phyloP scores from a whole-genome alignment of 2,888 invertebrate genomes.

The Cryptosula pallasiana region DNA sequence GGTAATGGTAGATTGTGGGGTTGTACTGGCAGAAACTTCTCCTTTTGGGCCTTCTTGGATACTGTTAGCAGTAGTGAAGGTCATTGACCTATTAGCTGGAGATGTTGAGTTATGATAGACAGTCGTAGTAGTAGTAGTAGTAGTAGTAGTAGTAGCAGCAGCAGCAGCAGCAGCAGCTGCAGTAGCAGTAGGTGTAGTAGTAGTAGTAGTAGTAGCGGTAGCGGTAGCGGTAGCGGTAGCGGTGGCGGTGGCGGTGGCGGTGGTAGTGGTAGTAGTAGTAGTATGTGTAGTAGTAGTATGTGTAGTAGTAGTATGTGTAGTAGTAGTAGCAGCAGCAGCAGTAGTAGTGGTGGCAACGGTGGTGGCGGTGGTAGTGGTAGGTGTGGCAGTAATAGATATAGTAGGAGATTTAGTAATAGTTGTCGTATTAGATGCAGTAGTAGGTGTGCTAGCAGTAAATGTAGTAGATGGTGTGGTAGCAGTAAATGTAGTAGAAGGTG shows the following conservation, averaged over 20 bases:
- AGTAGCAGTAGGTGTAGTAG: neutral
- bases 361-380: neutral
- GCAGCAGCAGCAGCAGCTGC: neutral
- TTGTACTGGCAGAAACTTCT: no score
- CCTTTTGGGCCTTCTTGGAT: no score
- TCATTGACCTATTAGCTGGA: no score
- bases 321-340: neutral
- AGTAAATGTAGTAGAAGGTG: slow-evolving; percentile 24
- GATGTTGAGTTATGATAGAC: no score
- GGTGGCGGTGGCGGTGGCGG: neutral
- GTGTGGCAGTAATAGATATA: neutral
- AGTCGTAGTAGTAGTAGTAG: neutral
- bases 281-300: slow-evolving; percentile 3
- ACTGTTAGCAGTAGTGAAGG: no score
- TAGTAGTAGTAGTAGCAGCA: neutral
- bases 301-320: neutral
- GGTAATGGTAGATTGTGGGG: no score
- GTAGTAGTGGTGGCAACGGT: neutral
- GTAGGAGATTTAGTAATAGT: neutral
- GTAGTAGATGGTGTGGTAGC: slow-evolving; percentile 12
- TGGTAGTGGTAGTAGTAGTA: neutral
- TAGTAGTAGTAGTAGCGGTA: neutral
- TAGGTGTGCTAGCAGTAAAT: neutral
- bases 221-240: neutral
- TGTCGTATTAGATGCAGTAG: neutral